Evolutionary conservation across 92 coral and sea anemone genomes (phyloP), one percentile per base, ranked within the genome.

Genomic region (Pocillopora meandrina): DNA sequence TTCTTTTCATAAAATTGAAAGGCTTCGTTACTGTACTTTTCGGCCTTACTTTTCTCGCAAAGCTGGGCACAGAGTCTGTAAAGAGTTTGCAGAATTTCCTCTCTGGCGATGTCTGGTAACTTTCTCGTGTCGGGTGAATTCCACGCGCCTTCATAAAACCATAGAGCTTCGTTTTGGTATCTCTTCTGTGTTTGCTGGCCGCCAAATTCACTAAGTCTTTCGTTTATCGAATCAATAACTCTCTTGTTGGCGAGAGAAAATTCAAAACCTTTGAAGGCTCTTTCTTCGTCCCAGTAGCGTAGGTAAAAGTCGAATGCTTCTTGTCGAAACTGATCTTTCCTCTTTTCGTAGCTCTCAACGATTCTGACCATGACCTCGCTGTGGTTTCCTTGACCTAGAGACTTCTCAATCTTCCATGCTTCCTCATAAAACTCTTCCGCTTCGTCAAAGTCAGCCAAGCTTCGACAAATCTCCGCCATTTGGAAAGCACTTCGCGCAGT

Each of bases 401-500:
- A 77, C 47, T 79, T 73, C 57, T 91, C 94, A 90, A 91, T 88
- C 56, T 70, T 68, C 63, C 88, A 88, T 8, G 94, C 94, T 58
- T 84, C 82, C 65, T 80, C 74, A 64, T 81, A 79, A 49, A 76
- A 88, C 75, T 87, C 78, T 62, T 80, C 78, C 0, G 91, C 94
- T 70, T 88, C 69, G 2, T 81, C 79, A 19, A 1, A 35, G 9
- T 91, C 72, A 12, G 35, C 78, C 12, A 81, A 75, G 63, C 15
- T 0, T 33, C 63, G 67, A 15, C 84, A 84, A 42, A 70, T 80
- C 14, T 75, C 71, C 5, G 91, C 94, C 83, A 88, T 76, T 47
- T 91, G 94, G 47, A 82, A 91, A 31, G 83, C 84, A 59, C 94
- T 91, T 11, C 90, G 74, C 2, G 82, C 78, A 0, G 94, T 91